phyloP scores from a whole-genome alignment of 2,113 vertebrate species.

The Colistium nudipinnis region DNA sequence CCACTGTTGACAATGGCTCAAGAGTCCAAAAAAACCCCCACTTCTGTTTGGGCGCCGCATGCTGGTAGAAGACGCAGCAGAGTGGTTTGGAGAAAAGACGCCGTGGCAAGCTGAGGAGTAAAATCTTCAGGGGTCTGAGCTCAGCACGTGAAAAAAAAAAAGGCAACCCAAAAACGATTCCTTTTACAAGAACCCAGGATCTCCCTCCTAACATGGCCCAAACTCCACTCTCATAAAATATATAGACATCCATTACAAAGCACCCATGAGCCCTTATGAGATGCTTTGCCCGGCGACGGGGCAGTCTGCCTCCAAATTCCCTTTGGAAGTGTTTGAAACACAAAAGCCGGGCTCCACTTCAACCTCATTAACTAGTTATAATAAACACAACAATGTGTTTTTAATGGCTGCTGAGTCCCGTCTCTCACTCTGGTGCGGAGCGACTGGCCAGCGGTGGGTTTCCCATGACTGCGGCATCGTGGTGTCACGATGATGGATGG shows the following conservation, averaged over 20 bases:
- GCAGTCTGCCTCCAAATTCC: slow-evolving; percentile 60
- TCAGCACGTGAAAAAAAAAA: slow-evolving; percentile 57
- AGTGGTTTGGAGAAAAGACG: slow-evolving; percentile 27
- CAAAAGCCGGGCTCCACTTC: slow-evolving; percentile 71
- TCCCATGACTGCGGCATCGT: slow-evolving; percentile 76
- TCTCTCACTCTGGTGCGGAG: slow-evolving; percentile 55
- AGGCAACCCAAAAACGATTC: slow-evolving; percentile 61
- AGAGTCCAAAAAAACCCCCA: slow-evolving; percentile 37
- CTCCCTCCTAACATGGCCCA: slow-evolving; percentile 65
- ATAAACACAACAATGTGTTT: slow-evolving; percentile 80
- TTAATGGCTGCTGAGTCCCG: slow-evolving; percentile 66
- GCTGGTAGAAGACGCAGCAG: background rate
- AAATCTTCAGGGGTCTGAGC: slow-evolving; percentile 39
- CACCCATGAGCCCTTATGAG: slow-evolving; percentile 59
- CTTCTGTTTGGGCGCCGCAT: background rate
- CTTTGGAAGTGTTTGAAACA: slow-evolving; percentile 75
- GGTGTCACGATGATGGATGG: slow-evolving; percentile 86
- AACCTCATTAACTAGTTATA: slow-evolving; percentile 78
- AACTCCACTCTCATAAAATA: slow-evolving; percentile 73
- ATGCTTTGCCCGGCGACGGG: slow-evolving; percentile 47
- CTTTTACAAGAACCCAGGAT: slow-evolving; percentile 71
- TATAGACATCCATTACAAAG: slow-evolving; percentile 74
- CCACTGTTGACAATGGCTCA: slow-evolving; percentile 12
- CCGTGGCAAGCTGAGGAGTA: slow-evolving; percentile 24
- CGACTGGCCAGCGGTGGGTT: slow-evolving; percentile 72